Percentiles rank a stretch among this genome's conserved stretches.
Evolutionary conservation across 2,888 invertebrate species (phyloP).

Genomic region (Gasteruption jaculator): DNA sequence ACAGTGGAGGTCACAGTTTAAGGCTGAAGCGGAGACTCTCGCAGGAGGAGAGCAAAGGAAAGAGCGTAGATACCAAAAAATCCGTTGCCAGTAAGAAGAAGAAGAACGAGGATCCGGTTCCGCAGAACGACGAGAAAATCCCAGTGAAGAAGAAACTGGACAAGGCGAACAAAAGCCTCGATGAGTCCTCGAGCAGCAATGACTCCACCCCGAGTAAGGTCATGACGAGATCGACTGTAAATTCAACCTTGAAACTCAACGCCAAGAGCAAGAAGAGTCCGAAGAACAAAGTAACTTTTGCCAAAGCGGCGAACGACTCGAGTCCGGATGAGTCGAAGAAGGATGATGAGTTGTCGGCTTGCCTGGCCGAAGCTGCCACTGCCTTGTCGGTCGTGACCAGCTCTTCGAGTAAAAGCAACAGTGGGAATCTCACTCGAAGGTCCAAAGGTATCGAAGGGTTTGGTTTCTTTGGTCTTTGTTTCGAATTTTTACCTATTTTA

Average conservation of each 20-base stretch:
- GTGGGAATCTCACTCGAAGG: background rate
- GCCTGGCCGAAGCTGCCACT: slow-evolving; percentile 46
- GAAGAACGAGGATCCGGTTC: slow-evolving; percentile 25
- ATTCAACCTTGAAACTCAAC: slow-evolving; percentile 29
- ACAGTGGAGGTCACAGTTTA: slow-evolving; percentile 31
- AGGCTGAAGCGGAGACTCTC: slow-evolving; percentile 36
- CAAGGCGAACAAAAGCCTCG: slow-evolving; percentile 17
- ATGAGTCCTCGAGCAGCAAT: slow-evolving; percentile 3
- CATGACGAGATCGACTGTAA: slow-evolving; percentile 30
- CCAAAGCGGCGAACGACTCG: slow-evolving; percentile 26
- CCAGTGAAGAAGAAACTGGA: slow-evolving; percentile 14
- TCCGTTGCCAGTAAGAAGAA: slow-evolving; percentile 35
- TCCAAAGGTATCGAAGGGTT: no score
- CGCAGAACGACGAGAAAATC: slow-evolving; percentile 27
- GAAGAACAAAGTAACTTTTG: slow-evolving; percentile 36
- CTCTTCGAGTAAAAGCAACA: background rate
- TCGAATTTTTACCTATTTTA: no score
- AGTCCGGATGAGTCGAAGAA: slow-evolving; percentile 29
- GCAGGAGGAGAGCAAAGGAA: slow-evolving; percentile 34
- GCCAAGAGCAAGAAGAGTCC: slow-evolving; percentile 36
- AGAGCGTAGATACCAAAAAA: slow-evolving; percentile 30
- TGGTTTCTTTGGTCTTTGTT: no score
- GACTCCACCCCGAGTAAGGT: slow-evolving; percentile 30
- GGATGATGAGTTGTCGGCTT: slow-evolving; percentile 45
- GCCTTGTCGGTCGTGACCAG: slow-evolving; percentile 40